Percentiles rank a stretch among this genome's conserved stretches.
phyloP scores from a whole-genome alignment of 2,888 invertebrate species.

The Tenthredo distinguenda region DNA sequence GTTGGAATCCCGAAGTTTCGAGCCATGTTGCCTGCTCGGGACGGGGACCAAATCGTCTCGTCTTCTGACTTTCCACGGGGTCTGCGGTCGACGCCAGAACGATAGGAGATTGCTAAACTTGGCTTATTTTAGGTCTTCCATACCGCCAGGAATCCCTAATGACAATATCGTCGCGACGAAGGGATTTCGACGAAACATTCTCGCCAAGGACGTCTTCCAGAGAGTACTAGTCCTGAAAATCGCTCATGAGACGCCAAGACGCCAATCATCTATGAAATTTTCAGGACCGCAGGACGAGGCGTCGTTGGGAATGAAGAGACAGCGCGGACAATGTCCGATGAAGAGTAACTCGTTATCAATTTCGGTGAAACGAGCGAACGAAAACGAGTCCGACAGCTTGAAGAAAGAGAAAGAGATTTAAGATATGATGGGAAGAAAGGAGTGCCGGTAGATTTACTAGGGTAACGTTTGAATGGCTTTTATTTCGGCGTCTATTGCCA shows the following conservation, averaged over 20 bases:
- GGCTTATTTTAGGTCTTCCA: neutral
- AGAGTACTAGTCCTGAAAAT: neutral
- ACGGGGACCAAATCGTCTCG: neutral
- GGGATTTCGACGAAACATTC: conserved; percentile 26
- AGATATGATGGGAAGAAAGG: neutral
- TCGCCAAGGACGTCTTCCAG: neutral
- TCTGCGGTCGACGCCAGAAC: neutral
- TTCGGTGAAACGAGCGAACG: neutral
- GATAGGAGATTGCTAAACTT: neutral
- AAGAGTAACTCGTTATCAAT: neutral
- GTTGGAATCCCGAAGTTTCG: neutral
- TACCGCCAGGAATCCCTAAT: neutral
- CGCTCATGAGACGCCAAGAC: neutral
- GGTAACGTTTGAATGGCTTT: conserved; percentile 55
- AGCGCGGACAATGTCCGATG: no score
- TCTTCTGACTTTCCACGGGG: neutral
- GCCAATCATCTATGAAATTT: no score
- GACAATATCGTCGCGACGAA: neutral
- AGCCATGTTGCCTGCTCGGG: neutral
- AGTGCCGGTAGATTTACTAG: neutral
- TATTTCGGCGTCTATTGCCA: conserved; percentile 60
- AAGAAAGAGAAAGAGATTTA: neutral
- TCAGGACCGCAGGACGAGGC: no score
- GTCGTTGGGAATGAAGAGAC: no score
- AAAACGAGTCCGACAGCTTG: neutral